Conservation (phyloP, 2,888 invertebrate species). For the Mongoloraphidia duomilia region DNA sequence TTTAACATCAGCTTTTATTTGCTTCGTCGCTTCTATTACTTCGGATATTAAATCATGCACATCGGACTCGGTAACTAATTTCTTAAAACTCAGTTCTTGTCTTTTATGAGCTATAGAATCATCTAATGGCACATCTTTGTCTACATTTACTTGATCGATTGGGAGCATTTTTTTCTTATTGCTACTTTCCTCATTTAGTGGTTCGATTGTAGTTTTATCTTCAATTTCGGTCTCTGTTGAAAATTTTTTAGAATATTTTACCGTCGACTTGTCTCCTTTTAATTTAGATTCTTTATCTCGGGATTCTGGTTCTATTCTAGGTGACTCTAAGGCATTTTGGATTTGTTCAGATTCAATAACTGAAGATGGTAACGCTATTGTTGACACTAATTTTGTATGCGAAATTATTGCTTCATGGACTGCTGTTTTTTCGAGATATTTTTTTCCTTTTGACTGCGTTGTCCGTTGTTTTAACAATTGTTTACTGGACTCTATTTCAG, state of each 20-base stretch:
- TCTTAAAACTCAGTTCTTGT: slow-evolving; percentile 6
- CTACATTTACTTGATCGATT: background rate
- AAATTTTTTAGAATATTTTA: background rate
- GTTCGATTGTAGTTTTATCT: background rate
- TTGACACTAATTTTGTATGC: no score
- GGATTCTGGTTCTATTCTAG: no score
- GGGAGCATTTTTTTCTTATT: background rate
- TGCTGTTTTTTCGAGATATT: no score
- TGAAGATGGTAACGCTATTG: no score
- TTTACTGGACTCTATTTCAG: no score
- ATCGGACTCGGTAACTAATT: slow-evolving; percentile 14
- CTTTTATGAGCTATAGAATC: background rate
- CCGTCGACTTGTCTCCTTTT: no score
- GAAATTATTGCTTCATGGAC: no score
- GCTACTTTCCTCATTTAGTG: background rate
- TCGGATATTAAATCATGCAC: slow-evolving; percentile 31
- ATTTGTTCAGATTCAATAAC: no score
- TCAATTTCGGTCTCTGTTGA: background rate
- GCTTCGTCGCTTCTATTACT: slow-evolving; percentile 32
- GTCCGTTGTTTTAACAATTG: no score
- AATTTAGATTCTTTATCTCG: no score
- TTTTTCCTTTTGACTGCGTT: no score
- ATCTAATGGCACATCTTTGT: background rate
- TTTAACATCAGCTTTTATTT: slow-evolving; percentile 33
- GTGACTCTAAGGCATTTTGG: no score